Conservation (phyloP, 2,113 vertebrate genomes). For the Tangachromis dhanisi region DNA sequence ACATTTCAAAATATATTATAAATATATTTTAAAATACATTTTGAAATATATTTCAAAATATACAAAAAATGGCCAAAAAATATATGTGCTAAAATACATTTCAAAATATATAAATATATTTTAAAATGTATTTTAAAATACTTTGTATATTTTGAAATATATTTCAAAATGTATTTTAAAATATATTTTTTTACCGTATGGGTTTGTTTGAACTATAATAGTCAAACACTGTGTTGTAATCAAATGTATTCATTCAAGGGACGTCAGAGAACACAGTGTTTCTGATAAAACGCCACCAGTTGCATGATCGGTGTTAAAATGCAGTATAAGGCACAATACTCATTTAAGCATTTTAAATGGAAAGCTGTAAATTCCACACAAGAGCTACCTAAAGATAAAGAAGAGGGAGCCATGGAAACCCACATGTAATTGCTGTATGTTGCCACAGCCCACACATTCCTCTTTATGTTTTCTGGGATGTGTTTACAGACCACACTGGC, state of each 20-base stretch:
- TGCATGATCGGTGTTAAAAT: neutral
- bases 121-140: too few species aligned
- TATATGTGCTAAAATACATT: too few species aligned
- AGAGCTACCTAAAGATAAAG: conserved; percentile 6
- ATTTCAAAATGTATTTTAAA: too few species aligned
- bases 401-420: conserved; percentile 16
- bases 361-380: conserved; percentile 21
- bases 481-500: neutral
- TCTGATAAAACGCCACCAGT: neutral
- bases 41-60: too few species aligned
- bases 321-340: neutral
- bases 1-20: too few species aligned
- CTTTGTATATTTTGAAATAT: too few species aligned
- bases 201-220: neutral
- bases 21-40: too few species aligned
- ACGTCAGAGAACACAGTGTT: neutral
- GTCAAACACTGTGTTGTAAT: neutral
- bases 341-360: conserved; percentile 13
- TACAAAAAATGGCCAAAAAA: too few species aligned
- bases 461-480: neutral
- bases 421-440: conserved; percentile 11
- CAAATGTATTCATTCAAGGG: neutral
- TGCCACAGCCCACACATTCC: neutral
- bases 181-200: too few species aligned
- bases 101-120: too few species aligned